These are phyloP conservation scores for Conus betulinus DNA, from an alignment of 1,140 invertebrate species.

Conservation along the genomic window DNA sequence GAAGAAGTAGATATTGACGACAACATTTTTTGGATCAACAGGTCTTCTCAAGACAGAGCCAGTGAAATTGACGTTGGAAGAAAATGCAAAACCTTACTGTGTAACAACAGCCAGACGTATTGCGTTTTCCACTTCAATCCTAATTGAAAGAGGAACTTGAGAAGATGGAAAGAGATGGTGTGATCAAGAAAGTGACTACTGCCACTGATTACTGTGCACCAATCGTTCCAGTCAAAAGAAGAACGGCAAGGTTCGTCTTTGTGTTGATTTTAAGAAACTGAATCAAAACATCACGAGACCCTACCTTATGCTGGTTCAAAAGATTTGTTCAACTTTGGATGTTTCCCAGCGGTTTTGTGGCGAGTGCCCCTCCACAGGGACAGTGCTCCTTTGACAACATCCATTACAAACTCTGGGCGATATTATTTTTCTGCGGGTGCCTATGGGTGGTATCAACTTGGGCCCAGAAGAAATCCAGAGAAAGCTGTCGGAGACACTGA, in stretches of 20 bases:
- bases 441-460: constrained; percentile 72
- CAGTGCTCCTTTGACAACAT: constrained; percentile 43
- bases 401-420: constrained; percentile 70
- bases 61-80: constrained; percentile 51
- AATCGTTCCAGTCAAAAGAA: constrained; percentile 56
- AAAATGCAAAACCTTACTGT: constrained; percentile 40
- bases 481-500: constrained; percentile 43
- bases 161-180: constrained; percentile 57
- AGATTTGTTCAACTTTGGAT: constrained; percentile 47
- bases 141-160: constrained; percentile 60
- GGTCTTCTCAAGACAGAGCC: background rate
- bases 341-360: constrained; percentile 39
- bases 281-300: constrained; percentile 30
- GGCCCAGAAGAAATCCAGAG: constrained; percentile 49
- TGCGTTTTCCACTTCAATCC: constrained; percentile 59
- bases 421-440: constrained; percentile 70
- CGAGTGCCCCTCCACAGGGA: constrained; percentile 35
- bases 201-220: constrained; percentile 55
- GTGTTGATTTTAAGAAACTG: constrained; percentile 34
- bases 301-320: constrained; percentile 64
- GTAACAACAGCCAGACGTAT: constrained; percentile 59
- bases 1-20: background rate
- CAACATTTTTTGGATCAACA: background rate
- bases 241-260: constrained; percentile 64
- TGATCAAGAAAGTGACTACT: constrained; percentile 54